Evolutionary conservation across 2,797 vertebrate species (phyloP).

Genomic region (Rhinella marina): DNA sequence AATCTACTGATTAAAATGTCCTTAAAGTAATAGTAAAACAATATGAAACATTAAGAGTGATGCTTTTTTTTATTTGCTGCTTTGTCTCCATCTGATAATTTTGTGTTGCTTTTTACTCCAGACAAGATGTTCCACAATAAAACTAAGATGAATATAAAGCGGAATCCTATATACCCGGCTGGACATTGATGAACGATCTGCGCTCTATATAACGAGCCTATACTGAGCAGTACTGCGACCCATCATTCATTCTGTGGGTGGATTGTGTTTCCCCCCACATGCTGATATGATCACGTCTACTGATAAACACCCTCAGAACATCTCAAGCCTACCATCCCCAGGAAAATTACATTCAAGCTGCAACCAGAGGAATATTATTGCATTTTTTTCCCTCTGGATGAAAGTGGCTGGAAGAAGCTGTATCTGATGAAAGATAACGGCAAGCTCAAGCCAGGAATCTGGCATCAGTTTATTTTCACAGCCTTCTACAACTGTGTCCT

Average conservation of each 20-base stretch:
- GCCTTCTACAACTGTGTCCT: slow-evolving; percentile 16
- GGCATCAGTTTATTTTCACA: slow-evolving; percentile 41
- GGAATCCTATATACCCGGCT: background rate
- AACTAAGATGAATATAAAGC: background rate
- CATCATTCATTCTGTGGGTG: slow-evolving; percentile 45
- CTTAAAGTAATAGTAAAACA: background rate
- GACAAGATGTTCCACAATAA: slow-evolving; percentile 22
- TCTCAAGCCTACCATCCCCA: slow-evolving; percentile 43
- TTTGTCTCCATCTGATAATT: slow-evolving; percentile 13
- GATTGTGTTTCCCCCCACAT: slow-evolving; percentile 29
- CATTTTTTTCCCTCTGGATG: slow-evolving; percentile 29
- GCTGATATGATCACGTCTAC: slow-evolving; percentile 40
- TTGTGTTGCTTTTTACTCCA: background rate
- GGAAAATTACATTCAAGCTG: slow-evolving; percentile 59
- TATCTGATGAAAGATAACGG: slow-evolving; percentile 58
- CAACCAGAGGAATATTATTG: slow-evolving; percentile 41
- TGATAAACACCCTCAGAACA: slow-evolving; percentile 55
- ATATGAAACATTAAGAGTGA: background rate
- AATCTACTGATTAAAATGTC: background rate
- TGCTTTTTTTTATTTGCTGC: background rate
- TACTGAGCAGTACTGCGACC: slow-evolving; percentile 2
- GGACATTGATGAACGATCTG: slow-evolving; percentile 29
- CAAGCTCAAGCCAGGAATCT: slow-evolving; percentile 35
- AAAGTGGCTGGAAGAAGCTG: slow-evolving; percentile 43
- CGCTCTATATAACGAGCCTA: background rate